Percentiles rank a stretch among this genome's conserved stretches.
Evolutionary conservation across 2,888 invertebrate species (phyloP).

Genomic region (Amphiduros pacificus): DNA sequence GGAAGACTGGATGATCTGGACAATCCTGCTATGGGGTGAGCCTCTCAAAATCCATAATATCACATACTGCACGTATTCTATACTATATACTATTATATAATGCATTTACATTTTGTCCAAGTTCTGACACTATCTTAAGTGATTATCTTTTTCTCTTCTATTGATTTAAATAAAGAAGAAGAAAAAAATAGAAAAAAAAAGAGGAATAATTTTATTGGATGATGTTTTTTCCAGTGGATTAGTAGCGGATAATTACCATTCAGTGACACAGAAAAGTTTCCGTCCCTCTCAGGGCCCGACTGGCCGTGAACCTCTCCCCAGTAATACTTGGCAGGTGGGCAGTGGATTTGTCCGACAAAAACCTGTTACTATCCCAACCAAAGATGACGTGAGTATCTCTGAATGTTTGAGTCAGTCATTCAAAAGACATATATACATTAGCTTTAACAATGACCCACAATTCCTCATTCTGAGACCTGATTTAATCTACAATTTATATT

Average conservation of each 20-base stretch:
- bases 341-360: slow-evolving; percentile 55
- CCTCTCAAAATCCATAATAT: neutral
- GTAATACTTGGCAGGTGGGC: slow-evolving; percentile 41
- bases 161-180: neutral
- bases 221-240: slow-evolving; percentile 48
- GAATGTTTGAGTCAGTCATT: too few relatives aligned
- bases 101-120: neutral
- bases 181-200: neutral
- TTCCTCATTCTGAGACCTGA: too few relatives aligned
- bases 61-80: neutral
- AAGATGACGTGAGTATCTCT: neutral
- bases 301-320: slow-evolving; percentile 53
- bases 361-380: slow-evolving; percentile 43
- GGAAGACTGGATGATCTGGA: slow-evolving; percentile 54
- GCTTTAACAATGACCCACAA: too few relatives aligned
- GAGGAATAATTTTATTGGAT: too few relatives aligned
- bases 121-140: neutral
- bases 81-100: neutral
- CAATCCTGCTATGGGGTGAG: slow-evolving; percentile 56
- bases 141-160: neutral
- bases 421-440: too few relatives aligned
- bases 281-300: slow-evolving; percentile 43
- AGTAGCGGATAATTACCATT: slow-evolving; percentile 52
- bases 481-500: too few relatives aligned
- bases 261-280: slow-evolving; percentile 50